These are phyloP conservation scores for Diceros bicornis DNA, from an alignment of 2,797 vertebrate genomes.

Conservation along the genomic window DNA sequence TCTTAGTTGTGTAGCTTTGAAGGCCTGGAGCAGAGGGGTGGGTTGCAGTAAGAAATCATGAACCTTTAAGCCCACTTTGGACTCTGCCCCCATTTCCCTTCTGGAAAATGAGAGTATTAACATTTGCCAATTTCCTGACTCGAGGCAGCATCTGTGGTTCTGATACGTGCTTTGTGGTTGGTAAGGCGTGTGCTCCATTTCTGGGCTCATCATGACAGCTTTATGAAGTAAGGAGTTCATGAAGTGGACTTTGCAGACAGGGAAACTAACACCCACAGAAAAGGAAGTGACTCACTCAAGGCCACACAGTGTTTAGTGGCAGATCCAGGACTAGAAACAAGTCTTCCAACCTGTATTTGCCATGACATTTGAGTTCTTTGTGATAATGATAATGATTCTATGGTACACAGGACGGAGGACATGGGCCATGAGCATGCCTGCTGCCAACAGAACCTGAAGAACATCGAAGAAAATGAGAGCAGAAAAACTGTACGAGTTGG, in stretches of 20 bases:
- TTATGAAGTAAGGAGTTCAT: not conserved
- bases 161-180: too few species aligned
- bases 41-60: not conserved
- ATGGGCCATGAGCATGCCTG: rapidly evolving
- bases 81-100: conserved; percentile 12
- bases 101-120: not conserved
- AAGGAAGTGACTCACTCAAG: not conserved
- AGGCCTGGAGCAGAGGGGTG: not conserved
- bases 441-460: not conserved
- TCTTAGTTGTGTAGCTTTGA: not conserved
- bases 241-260: not conserved
- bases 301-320: not conserved
- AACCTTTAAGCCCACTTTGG: not conserved
- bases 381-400: not conserved
- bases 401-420: not conserved
- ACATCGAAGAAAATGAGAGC: not conserved
- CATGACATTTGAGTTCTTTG: not conserved
- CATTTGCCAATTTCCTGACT: not conserved
- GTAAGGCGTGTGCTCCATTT: not conserved
- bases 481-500: not conserved
- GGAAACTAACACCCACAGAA: not conserved
- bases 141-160: not conserved
- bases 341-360: not conserved
- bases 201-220: not conserved
- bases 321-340: not conserved